Evolutionary conservation across 1,140 invertebrate genomes (phyloP).

Genomic region (Drosophila nebulosa): DNA sequence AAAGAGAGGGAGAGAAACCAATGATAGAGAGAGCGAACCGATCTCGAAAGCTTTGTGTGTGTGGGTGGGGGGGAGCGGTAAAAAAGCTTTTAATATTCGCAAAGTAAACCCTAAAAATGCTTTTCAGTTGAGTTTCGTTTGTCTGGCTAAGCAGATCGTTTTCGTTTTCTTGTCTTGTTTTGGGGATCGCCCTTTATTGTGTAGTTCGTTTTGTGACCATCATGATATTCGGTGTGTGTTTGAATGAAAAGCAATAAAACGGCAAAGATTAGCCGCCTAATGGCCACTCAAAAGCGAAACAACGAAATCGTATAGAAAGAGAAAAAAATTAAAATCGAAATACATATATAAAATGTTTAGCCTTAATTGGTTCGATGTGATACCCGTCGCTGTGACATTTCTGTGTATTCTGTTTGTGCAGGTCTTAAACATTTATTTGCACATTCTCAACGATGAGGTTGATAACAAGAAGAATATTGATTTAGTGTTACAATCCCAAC

Average conservation of each 20-base stretch:
- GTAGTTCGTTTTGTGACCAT: conserved; percentile 18
- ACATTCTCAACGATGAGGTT: conserved; percentile 42
- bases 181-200: conserved; percentile 2
- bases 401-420: conserved; percentile 57
- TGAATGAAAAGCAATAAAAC: conserved; percentile 1
- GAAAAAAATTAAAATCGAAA: conserved; percentile 22
- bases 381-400: conserved; percentile 57
- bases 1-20: not conserved
- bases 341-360: conserved; percentile 45
- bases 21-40: conserved; percentile 2
- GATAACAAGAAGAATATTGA: conserved; percentile 30
- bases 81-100: conserved; percentile 35
- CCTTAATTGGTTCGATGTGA: conserved; percentile 67
- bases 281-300: conserved; percentile 18
- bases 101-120: conserved; percentile 9
- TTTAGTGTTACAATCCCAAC: conserved; percentile 27
- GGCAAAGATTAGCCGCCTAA: not conserved
- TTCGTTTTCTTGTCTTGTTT: too few relatives aligned
- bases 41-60: conserved; percentile 38
- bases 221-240: conserved; percentile 11
- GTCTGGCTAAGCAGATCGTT: conserved; percentile 33
- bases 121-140: conserved; percentile 45
- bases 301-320: not conserved
- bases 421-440: conserved; percentile 63
- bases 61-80: not conserved